phyloP scores from a whole-genome alignment of 2,113 vertebrate species.

The Parus major region DNA sequence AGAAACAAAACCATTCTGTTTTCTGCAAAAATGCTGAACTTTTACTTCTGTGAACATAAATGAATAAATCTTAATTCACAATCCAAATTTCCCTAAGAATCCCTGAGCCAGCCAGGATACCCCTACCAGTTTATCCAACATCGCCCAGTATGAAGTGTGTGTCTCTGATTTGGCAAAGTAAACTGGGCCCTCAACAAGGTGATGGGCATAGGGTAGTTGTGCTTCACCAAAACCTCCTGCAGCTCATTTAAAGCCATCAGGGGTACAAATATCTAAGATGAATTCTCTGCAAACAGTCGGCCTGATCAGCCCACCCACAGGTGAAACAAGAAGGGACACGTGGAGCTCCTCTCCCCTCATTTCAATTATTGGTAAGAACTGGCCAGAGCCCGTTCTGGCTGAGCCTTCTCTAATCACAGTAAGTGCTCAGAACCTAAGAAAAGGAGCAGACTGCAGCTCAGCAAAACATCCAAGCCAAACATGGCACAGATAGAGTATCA shows the following conservation, averaged over 20 bases:
- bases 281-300: neutral
- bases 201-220: accelerated
- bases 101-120: neutral
- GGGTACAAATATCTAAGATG: neutral
- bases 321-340: neutral
- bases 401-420: neutral
- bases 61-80: neutral
- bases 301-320: neutral
- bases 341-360: neutral
- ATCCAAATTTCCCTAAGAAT: neutral
- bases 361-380: neutral
- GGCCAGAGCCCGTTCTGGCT: neutral
- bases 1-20: neutral
- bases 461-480: constrained; percentile 9
- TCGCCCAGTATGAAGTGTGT: accelerated
- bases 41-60: neutral
- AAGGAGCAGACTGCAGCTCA: neutral
- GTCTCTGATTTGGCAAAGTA: neutral
- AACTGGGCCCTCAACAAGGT: neutral
- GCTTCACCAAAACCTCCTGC: neutral
- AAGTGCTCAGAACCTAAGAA: neutral
- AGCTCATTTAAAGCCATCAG: neutral
- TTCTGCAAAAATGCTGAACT: neutral
- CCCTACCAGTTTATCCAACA: neutral
- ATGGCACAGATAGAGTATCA: neutral